Evolutionary conservation across 2,113 vertebrate species (phyloP).

Genomic region (Lanius ludovicianus): DNA sequence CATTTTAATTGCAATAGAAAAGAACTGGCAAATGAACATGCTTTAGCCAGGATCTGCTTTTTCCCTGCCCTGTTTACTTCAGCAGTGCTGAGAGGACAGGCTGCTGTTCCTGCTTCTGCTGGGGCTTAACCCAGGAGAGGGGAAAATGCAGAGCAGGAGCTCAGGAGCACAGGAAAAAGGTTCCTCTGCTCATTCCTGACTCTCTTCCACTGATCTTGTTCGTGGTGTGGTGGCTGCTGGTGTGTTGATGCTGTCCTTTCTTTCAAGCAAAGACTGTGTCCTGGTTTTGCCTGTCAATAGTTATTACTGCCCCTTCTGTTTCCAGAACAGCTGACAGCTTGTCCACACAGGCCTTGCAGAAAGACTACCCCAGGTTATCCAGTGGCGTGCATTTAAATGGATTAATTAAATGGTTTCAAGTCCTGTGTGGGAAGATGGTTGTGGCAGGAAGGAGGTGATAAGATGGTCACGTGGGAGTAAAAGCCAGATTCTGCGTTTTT

Average conservation of each 20-base stretch:
- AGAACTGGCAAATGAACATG: background rate
- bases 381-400: background rate
- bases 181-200: background rate
- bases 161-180: rapidly evolving
- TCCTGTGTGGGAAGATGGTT: background rate
- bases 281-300: background rate
- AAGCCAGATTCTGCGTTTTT: background rate
- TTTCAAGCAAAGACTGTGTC: background rate
- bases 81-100: background rate
- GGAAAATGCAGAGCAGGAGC: background rate
- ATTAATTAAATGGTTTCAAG: conserved; percentile 11
- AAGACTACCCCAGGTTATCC: background rate
- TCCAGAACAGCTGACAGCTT: background rate
- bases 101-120: background rate
- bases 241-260: background rate
- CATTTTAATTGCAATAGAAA: background rate
- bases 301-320: background rate
- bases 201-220: background rate
- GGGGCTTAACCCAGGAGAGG: background rate
- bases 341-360: background rate
- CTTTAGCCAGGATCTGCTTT: background rate
- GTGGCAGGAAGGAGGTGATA: background rate
- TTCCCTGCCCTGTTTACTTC: background rate
- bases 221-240: background rate
- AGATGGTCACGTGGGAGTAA: background rate